Evolutionary conservation across 2,113 vertebrate genomes (phyloP).

Genomic region (Artemisiospiza belli): DNA sequence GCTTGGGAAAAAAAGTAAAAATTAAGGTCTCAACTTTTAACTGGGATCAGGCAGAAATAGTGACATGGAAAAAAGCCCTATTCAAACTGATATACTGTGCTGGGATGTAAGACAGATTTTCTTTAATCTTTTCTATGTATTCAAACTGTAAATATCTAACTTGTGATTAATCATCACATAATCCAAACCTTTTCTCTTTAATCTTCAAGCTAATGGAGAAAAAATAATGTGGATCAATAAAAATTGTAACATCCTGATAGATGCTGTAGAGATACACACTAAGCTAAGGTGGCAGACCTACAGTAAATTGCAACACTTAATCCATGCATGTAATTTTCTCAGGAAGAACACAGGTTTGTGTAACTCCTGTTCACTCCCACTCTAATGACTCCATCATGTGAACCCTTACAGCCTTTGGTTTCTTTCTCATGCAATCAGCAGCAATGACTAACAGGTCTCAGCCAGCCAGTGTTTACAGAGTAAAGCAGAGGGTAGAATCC

Average conservation of each 20-base stretch:
- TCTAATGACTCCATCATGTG: not conserved
- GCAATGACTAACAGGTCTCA: not conserved
- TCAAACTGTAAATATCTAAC: constrained; percentile 16
- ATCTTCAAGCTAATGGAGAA: constrained; percentile 21
- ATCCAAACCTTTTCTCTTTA: constrained; percentile 5
- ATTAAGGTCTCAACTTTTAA: not conserved
- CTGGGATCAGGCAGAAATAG: not conserved
- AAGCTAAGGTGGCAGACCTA: not conserved
- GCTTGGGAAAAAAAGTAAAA: not conserved
- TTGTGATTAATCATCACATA: constrained; percentile 31
- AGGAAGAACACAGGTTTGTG: not conserved
- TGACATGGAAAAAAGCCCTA: not conserved
- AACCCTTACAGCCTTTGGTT: not conserved
- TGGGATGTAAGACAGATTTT: not conserved
- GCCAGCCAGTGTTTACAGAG: not conserved
- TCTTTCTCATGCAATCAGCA: not conserved
- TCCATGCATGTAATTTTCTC: constrained; percentile 12
- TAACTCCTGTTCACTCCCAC: not conserved
- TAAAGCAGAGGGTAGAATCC: not conserved
- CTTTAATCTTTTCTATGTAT: constrained; percentile 7
- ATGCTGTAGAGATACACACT: not conserved
- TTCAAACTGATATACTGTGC: not conserved
- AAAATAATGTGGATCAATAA: constrained; percentile 19
- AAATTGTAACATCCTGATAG: not conserved
- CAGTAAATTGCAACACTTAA: not conserved